Evolutionary conservation across 2,888 invertebrate genomes (phyloP), one percentile per base, ranked within the genome.

Genomic region (Lasiommata megera): DNA sequence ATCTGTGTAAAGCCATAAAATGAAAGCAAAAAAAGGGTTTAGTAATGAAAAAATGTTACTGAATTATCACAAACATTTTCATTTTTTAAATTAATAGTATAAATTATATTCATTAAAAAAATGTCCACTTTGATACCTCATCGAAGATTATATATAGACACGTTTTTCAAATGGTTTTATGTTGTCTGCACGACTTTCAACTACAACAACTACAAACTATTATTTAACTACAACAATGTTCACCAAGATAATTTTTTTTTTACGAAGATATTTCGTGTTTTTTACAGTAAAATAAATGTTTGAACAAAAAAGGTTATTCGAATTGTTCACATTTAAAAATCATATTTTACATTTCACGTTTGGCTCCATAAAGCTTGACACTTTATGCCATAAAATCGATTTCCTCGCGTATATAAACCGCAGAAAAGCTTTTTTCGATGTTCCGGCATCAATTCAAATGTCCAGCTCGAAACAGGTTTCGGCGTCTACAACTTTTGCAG

Each of bases 401-500:
- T 62, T 60, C 56, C 62, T 50, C 58, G 59, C 59, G 62, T 55
- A 63, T n/a, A n/a, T n/a, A n/a, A n/a, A 64, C 67, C 67, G 64
- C 67, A 67, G 67, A 65, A 64, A 58, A 53, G 65, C 54, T 63
- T 55, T 60, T 63, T 60, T 63, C 58, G 53, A 59, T 66, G 65
- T 63, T 58, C 60, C 64, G 47, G 55, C 58, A 61, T 60, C 55
- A 53, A 53, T 56, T 50, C 57, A 54, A 64, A 62, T 62, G 55
- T 57, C 48, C 53, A 28, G 52, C 50, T 62, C 54, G 57, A 55
- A 58, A 51, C 60, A 54, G 60, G 62, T 60, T 54, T 51, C 37
- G 29, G 44, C 6, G 8, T 43, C 43, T 43, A 43, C 43, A 46
- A 14, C 37, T 8, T 12, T 11, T 50, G 9, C 28, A 1, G 9